Percentiles rank a stretch among this genome's conserved stretches.
These are phyloP conservation scores for Protobothrops mucrosquamatus DNA, from an alignment of 2,113 vertebrate genomes.

Conservation along the genomic window DNA sequence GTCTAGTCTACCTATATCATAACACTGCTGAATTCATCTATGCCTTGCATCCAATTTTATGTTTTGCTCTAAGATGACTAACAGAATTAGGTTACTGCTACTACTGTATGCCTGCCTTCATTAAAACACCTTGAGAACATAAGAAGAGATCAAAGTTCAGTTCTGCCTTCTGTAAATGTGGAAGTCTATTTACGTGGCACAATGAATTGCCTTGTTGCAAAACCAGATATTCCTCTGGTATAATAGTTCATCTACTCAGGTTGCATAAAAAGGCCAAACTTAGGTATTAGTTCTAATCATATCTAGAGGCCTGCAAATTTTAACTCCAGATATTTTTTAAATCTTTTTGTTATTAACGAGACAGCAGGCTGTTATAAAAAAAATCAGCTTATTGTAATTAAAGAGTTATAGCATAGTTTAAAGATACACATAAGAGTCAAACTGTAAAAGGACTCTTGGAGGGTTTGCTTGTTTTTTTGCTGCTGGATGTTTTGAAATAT, in stretches of 20 bases:
- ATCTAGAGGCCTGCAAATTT: not conserved
- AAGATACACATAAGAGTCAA: not conserved
- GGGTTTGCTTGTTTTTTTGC: not conserved
- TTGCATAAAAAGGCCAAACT: not conserved
- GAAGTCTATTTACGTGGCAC: conserved; percentile 60
- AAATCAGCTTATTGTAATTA: not conserved
- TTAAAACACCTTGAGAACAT: conserved; percentile 51
- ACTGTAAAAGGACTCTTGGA: not conserved
- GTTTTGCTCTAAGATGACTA: conserved; percentile 41
- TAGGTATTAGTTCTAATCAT: not conserved
- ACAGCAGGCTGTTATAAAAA: not conserved
- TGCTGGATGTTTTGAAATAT: not conserved
- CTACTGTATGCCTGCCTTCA: conserved; percentile 53
- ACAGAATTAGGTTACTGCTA: conserved; percentile 49
- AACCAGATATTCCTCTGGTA: conserved; percentile 51
- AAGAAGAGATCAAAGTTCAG: conserved; percentile 61
- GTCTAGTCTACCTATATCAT: not conserved
- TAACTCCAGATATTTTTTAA: not conserved
- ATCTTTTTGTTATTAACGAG: not conserved
- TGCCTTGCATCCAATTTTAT: not conserved
- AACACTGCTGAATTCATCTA: not conserved
- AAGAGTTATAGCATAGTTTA: not conserved
- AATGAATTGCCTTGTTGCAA: conserved; percentile 55
- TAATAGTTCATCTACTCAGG: conserved; percentile 26
- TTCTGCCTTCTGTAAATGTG: conserved; percentile 58